phyloP scores from a whole-genome alignment of 2,888 invertebrate genomes.

The Cerastoderma edule region DNA sequence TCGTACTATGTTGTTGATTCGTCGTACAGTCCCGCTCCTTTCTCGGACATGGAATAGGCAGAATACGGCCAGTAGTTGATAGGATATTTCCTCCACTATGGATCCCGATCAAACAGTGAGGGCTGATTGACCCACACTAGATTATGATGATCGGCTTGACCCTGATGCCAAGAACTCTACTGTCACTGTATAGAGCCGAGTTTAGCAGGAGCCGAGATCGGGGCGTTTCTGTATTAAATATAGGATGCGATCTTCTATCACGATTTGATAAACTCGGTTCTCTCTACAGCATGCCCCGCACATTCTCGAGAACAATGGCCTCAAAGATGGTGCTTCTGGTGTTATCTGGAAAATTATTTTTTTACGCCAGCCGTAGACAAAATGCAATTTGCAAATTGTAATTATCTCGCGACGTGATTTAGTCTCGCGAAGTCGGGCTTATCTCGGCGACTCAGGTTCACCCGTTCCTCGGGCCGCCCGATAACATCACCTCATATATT shows the following conservation, averaged over 20 bases:
- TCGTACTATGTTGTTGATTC: no score
- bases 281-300: constrained; percentile 18
- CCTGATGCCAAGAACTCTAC: no score
- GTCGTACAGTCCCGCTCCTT: no score
- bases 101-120: no score
- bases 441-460: constrained; percentile 54
- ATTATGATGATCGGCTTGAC: no score
- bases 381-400: constrained; percentile 68
- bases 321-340: constrained; percentile 34
- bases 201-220: no score
- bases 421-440: constrained; percentile 55
- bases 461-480: constrained; percentile 53
- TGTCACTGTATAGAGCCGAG: no score
- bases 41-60: no score
- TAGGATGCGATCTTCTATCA: constrained; percentile 47
- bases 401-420: constrained; percentile 63
- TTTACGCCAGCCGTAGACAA: constrained; percentile 55
- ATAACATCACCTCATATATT: constrained; percentile 77
- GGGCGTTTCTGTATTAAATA: constrained; percentile 59
- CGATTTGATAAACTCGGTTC: constrained; percentile 16
- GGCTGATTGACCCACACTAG: no score
- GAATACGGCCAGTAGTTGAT: no score
- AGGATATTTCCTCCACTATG: no score
- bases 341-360: constrained; percentile 25
- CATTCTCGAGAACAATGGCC: constrained; percentile 47